phyloP scores from a whole-genome alignment of 2,888 invertebrate species.

The Ommatoiulus sabulosus region DNA sequence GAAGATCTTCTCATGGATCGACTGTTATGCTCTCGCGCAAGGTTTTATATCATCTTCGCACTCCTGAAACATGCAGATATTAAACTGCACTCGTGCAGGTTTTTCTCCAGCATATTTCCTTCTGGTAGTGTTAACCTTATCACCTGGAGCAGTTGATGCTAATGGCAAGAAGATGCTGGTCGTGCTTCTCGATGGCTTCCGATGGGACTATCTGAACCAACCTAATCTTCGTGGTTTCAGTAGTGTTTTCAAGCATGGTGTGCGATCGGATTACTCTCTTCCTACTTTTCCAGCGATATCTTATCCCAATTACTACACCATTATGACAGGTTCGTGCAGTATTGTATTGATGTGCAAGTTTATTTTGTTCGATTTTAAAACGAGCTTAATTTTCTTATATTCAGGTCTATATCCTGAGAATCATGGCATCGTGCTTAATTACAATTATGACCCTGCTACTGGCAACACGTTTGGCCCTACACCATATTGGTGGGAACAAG shows the following conservation, averaged over 20 bases:
- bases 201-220: slow-evolving; percentile 56
- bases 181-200: slow-evolving; percentile 57
- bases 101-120: background rate
- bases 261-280: slow-evolving; percentile 56
- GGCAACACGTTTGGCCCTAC: slow-evolving; percentile 62
- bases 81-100: background rate
- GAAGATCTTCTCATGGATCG: background rate
- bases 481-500: slow-evolving; percentile 62
- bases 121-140: background rate
- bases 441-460: slow-evolving; percentile 65
- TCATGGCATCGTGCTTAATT: slow-evolving; percentile 67
- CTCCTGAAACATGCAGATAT: background rate
- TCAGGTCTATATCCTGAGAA: slow-evolving; percentile 65
- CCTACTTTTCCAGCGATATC: slow-evolving; percentile 57
- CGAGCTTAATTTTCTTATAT: background rate
- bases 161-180: slow-evolving; percentile 49
- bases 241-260: slow-evolving; percentile 39
- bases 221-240: slow-evolving; percentile 52
- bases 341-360: background rate
- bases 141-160: background rate
- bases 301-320: slow-evolving; percentile 55
- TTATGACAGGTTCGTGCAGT: slow-evolving; percentile 56
- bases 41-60: background rate
- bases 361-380: background rate
- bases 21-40: background rate